Percentiles rank a stretch among this genome's conserved stretches.
phyloP scores from a whole-genome alignment of 1,140 invertebrate genomes.

The Ceratina japonica region DNA sequence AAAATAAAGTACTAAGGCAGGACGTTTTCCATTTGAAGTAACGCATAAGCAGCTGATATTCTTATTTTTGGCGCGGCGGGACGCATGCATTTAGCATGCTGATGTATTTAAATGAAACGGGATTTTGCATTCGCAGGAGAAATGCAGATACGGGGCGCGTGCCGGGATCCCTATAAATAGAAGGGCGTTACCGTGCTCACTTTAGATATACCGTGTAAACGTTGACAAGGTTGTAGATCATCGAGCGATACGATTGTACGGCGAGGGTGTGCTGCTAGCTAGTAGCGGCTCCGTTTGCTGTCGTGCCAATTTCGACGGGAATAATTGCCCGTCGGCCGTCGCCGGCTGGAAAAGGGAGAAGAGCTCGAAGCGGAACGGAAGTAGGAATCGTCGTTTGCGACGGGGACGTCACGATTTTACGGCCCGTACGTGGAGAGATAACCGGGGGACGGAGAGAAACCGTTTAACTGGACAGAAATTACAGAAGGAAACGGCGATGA shows the following conservation, averaged over 20 bases:
- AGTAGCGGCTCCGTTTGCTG: not conserved
- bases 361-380: not conserved
- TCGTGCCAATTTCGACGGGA: not conserved
- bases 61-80: conserved; percentile 10
- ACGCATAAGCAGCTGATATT: not conserved
- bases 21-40: too few relatives aligned
- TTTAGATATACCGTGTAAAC: conserved; percentile 17
- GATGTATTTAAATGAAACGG: conserved; percentile 33
- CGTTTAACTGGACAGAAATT: not conserved
- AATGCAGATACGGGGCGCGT: conserved; percentile 11
- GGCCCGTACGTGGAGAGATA: not conserved
- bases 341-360: not conserved
- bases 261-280: not conserved
- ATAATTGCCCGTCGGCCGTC: conserved; percentile 21
- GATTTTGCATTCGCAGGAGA: not conserved
- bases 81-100: conserved; percentile 2
- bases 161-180: conserved; percentile 23
- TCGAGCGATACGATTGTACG: conserved; percentile 16
- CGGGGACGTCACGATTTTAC: not conserved
- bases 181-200: not conserved
- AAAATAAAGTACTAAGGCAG: not conserved
- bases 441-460: too few relatives aligned
- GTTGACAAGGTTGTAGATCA: conserved; percentile 24
- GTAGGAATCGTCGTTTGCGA: not conserved
- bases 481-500: not conserved